phyloP scores from a whole-genome alignment of 2,888 invertebrate genomes.

The Liopterus haemorrhoidalis region DNA sequence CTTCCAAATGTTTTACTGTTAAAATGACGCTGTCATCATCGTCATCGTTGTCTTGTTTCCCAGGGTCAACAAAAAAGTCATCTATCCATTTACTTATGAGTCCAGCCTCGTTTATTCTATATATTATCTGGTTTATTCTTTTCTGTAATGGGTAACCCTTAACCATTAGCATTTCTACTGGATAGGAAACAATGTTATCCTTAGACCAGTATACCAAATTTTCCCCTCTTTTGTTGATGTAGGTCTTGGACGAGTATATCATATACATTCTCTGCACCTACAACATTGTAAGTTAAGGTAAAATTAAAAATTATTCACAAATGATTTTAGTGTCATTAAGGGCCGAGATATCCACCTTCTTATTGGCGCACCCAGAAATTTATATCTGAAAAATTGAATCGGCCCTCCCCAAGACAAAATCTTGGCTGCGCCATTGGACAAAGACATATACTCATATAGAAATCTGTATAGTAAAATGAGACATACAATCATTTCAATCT shows the following conservation, averaged over 20 bases:
- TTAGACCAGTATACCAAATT: slow-evolving; percentile 35
- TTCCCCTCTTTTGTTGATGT: slow-evolving; percentile 31
- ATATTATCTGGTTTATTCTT: slow-evolving; percentile 35
- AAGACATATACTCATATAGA: no score
- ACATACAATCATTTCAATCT: no score
- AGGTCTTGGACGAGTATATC: slow-evolving; percentile 34
- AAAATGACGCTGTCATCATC: slow-evolving; percentile 8
- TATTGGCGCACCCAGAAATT: neutral
- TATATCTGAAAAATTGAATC: no score
- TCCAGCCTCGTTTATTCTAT: slow-evolving; percentile 37
- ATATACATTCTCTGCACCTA: slow-evolving; percentile 35
- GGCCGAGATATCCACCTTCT: neutral
- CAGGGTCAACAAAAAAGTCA: slow-evolving; percentile 27
- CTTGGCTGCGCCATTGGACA: no score
- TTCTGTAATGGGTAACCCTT: slow-evolving; percentile 39
- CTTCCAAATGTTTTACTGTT: slow-evolving; percentile 13
- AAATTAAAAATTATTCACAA: neutral
- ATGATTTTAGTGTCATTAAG: neutral
- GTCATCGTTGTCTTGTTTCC: slow-evolving; percentile 2
- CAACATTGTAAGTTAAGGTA: slow-evolving; percentile 15
- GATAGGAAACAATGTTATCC: slow-evolving; percentile 37
- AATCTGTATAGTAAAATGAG: no score
- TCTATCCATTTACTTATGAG: slow-evolving; percentile 33
- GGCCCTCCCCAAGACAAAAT: no score
- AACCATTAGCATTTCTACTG: slow-evolving; percentile 39